Base-by-base conservation (phyloP, 2,888 invertebrate genomes). In the Arge pagana region DNA sequence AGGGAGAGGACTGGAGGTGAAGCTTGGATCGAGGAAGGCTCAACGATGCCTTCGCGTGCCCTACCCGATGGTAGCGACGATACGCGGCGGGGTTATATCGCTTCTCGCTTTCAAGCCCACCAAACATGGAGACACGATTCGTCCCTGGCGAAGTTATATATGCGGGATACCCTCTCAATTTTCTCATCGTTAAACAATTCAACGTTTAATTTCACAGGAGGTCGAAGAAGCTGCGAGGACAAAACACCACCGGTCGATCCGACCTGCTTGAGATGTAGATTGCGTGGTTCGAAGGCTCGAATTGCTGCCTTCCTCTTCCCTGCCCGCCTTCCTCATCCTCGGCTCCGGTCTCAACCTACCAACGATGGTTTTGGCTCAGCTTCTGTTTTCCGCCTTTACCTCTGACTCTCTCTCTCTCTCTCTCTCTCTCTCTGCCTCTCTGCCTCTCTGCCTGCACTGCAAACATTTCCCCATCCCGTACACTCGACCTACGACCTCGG, bases 231-330 rank as follows among this genome's bases (percentile, higher is more conserved):
- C 49, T 41, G 24, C 24, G 19, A 26, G 39, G 35, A 31, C 37
- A 52, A 56, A 54, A 58, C 56, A 58, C 51, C 53, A 48, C 40
- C 43, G 48, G 52, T 10, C 41, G 35, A 31, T 36, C 43, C 15
- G 24, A 35, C 50, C 62, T 65, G 61, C 57, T 68, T 63, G 66
- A 66, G 61, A 66, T 65, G 66, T 62, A 67, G 65, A 68, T 70
- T 68, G 61, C 63, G 57, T 55, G 57, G 60, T 43, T 53, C 56
- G 53, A 33, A 28, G 48, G 53, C 53, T 56, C 50, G 53, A 48
- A 52, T 50, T 55, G 40, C 42, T 36, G 40, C 41, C 60, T 50
- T 54, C 54, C 60, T 40, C 48, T 54, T 52, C 54, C 56, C 52
- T 50, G 23, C 41, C 50, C 55, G 54, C 52, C 51, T 55, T 60